Evolutionary conservation across 2,888 invertebrate genomes (phyloP), one percentile per base, ranked within the genome.

Genomic region (Polyommatus icarus): DNA sequence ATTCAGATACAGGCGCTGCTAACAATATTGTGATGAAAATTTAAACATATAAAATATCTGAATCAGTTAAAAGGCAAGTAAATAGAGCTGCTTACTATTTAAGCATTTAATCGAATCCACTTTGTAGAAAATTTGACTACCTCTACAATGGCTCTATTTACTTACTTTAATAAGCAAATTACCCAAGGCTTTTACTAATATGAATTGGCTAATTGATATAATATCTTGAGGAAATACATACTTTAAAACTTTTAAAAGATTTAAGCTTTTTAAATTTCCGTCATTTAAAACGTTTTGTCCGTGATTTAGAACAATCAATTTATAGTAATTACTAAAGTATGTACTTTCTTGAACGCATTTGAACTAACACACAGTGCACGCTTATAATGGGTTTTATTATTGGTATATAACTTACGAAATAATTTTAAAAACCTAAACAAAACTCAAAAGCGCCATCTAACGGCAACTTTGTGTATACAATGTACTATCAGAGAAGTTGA

Each of bases 351-450:
- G 18, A 15, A 12, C 40, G 73, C 40, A 73, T 73, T 75, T 54
- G 24, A 18, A 29, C 50, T 54, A 75, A 75, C 50, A 18, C 75
- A 75, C 54, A 75, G 50, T 29, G 75, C 75, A 75, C 75, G 75
- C 75, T 75, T 75, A 24, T 32, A 50, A 8, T 50, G 75, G 50
- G 24, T 29, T 18, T 6, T 29, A n/a, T n/a, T 40, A 54, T 75
- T 50, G 54, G 50, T 50, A 7, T 50, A 7, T 24, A 40, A 40
- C 15, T 24, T 3, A 61, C 1, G 67, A 15, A 67, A 61, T 24
- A 24, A 61, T 24, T 10, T 57, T 8, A 61, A 61, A 61, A 24
- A 61, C 10, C 15, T 54, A 54, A 50, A 54, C 4, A 54, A 24
- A 24, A 24, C 0, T 59, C 20, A 24, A 54, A 50, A 54, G 24